phyloP scores from a whole-genome alignment of 2,888 invertebrate genomes.

The Acleris cristana region DNA sequence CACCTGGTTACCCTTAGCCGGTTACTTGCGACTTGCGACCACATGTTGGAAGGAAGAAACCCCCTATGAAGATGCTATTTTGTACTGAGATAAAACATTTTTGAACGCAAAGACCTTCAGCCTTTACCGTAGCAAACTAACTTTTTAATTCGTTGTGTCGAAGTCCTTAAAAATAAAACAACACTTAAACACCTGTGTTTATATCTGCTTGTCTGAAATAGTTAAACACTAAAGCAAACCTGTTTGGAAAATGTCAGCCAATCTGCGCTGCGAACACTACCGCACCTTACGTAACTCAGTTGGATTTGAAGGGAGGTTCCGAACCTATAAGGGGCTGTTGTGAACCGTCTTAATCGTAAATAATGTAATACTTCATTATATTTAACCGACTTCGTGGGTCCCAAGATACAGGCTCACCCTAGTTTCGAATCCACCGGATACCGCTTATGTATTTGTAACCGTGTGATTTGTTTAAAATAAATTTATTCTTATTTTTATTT shows the following conservation, averaged over 20 bases:
- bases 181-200: too few relatives aligned
- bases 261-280: conserved; percentile 49
- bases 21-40: conserved; percentile 59
- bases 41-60: conserved; percentile 69
- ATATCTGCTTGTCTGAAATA: conserved; percentile 23
- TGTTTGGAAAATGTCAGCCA: conserved; percentile 65
- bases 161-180: too few relatives aligned
- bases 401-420: too few relatives aligned
- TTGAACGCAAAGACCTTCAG: neutral
- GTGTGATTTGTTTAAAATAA: too few relatives aligned
- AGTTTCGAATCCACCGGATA: too few relatives aligned
- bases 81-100: conserved; percentile 31
- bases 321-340: conserved; percentile 3
- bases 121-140: too few relatives aligned
- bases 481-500: too few relatives aligned
- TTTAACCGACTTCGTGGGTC: too few relatives aligned
- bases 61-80: conserved; percentile 48
- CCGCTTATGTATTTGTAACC: too few relatives aligned
- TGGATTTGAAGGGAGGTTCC: conserved; percentile 47
- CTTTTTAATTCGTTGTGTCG: too few relatives aligned
- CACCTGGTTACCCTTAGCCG: conserved; percentile 73
- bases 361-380: too few relatives aligned
- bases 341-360: too few relatives aligned
- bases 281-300: conserved; percentile 52
- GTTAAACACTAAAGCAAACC: conserved; percentile 50